These are phyloP conservation scores for Siniperca obscura DNA, from an alignment of 2,797 vertebrate species.

Conservation along the genomic window DNA sequence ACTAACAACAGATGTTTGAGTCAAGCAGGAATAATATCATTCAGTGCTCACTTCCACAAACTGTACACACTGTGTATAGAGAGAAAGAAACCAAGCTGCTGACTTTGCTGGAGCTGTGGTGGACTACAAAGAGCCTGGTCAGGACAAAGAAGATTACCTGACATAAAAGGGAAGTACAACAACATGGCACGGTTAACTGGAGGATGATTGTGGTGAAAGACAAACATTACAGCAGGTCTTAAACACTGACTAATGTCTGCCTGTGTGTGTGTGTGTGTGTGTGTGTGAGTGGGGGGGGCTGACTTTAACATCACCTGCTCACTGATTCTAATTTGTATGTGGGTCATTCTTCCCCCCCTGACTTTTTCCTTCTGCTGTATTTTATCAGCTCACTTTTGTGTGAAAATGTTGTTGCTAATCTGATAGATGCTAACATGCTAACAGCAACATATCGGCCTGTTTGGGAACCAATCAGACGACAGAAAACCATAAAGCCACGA, in stretches of 20 bases:
- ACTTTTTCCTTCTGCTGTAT: too few species aligned
- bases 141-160: background rate
- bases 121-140: background rate
- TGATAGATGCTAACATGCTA: too few species aligned
- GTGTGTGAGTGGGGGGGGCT: too few species aligned
- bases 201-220: background rate
- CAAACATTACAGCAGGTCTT: too few species aligned
- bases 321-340: background rate
- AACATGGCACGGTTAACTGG: slow-evolving; percentile 12
- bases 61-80: background rate
- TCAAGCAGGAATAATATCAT: background rate
- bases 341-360: too few species aligned
- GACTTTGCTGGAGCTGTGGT: background rate
- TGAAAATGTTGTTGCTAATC: too few species aligned
- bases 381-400: too few species aligned
- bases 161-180: background rate
- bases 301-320: background rate
- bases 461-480: too few species aligned
- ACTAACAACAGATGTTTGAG: background rate
- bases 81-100: background rate
- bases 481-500: too few species aligned
- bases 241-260: too few species aligned
- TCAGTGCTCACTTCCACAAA: background rate
- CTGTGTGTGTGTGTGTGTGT: too few species aligned
- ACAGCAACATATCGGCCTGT: too few species aligned